Evolutionary conservation across 1,140 invertebrate genomes (phyloP), one percentile per base, ranked within the genome.

Genomic region (Leptoteleia sp.): DNA sequence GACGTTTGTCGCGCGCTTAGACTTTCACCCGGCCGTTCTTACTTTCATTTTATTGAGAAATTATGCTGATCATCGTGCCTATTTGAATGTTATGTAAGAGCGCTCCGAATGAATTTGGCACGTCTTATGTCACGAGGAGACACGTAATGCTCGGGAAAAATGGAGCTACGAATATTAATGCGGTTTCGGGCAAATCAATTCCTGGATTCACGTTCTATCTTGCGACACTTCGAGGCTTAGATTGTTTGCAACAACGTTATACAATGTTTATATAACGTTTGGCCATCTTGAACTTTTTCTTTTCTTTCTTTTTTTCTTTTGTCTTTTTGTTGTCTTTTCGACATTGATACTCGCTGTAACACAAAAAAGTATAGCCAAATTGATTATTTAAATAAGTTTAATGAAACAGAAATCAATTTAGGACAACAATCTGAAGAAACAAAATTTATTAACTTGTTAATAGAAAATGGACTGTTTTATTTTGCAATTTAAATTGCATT

Each of bases 11-110:
- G n/a, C n/a, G n/a, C n/a, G n/a, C n/a, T 57, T 37, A 38, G n/a
- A 76, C 64, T 76, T 76, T 70, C 73, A 70, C 73, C 57, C 19
- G 19, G 11, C 8, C 47, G 47, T 47, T 71, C 42, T 71, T 65
- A 71, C 75, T 71, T 77, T 77, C 65, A 31, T 71, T 57, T 65
- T 71, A 64, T 71, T 77, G 59, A 71, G 65, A 77, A 77, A 77
- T 77, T 65, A 71, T 77, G 75, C 65, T 54, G 52, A 71, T 71
- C 43, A 59, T 64, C 47, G 52, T n/a, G 40, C 16, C 52, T 48
- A 70, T 64, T 70, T 64, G 33, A 70, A 57, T 55, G 35, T 76
- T 76, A 64, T 15, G 42, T 59, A 76, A 76, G 19, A 25, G n/a
- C n/a, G 13, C 27, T 35, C 35, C 8, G 27, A 48, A 52, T 43